Base-by-base conservation (phyloP, 2,888 invertebrate genomes). In the Arge pagana region DNA sequence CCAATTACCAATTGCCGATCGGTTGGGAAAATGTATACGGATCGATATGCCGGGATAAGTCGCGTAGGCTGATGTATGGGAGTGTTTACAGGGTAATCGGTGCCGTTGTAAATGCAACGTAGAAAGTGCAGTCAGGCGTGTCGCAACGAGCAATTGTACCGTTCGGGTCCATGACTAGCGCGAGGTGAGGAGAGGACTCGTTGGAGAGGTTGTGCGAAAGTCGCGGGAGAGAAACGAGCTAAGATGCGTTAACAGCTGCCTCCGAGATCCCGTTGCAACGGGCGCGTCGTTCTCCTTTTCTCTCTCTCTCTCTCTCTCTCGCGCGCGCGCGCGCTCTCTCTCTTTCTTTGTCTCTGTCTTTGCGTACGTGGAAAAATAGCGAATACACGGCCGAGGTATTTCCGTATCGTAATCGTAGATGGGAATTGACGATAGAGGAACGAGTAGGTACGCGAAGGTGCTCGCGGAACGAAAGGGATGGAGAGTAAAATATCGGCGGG, bases 141-240 rank as follows among this genome's bases (percentile, higher is more conserved):
- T 45, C 45, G 45, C 45, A 45, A 45, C 45, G 33, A 30, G 45
- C 45, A 45, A 45, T 45, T 45, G 45, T 45, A 45, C 45, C 45
- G 45, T 45, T 33, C 33, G 45, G 42, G 45, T 45, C 45, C 45
- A 45, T 31, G 45, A 45, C 33, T 45, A 45, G 45, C 45, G 45
- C 45, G 35, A 45, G 35, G 45, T 33, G 45, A 33, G 13, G 42
- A 26, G 40, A 15, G 26, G 18, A n/a, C 19, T 42, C 42, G 42
- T 42, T 42, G 18, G 21, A 42, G 42, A 42, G 30, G 42, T 42
- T 42, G 42, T 33, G 45, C 45, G 45, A 45, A 45, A 45, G 45
- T 45, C 33, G 33, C 31, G 23, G 35, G 45, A 45, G 45, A 45
- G 45, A 45, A 33, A 45, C 45, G 45, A 33, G 45, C 35, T 45